Evolutionary conservation across 2,113 vertebrate genomes (phyloP).

Genomic region (Halcyon senegalensis): DNA sequence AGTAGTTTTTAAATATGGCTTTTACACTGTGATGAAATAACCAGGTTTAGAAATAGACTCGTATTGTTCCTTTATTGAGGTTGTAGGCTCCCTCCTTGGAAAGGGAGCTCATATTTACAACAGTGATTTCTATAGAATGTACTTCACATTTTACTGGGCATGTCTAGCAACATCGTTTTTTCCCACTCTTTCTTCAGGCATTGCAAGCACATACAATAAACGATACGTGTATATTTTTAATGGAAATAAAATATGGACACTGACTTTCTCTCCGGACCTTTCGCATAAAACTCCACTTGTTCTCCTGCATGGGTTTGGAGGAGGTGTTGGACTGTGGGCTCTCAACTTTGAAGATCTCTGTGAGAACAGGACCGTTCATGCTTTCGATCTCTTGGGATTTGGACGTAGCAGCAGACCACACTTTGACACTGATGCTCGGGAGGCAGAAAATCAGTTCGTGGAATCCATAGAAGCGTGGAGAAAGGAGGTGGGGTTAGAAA

Average conservation of each 20-base stretch:
- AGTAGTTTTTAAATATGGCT: neutral
- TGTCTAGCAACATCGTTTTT: neutral
- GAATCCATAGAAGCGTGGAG: constrained; percentile 95
- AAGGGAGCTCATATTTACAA: neutral
- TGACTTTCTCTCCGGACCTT: constrained; percentile 75
- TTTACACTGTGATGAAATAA: neutral
- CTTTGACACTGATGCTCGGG: constrained; percentile 83
- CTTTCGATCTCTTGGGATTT: constrained; percentile 92
- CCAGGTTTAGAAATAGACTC: neutral
- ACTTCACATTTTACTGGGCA: neutral
- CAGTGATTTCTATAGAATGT: neutral
- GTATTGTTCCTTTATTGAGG: neutral
- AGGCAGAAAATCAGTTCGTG: constrained; percentile 92
- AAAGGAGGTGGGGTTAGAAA: constrained; percentile 81
- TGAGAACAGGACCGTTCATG: constrained; percentile 84
- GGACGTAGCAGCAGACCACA: constrained; percentile 91
- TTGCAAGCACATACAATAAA: constrained; percentile 81
- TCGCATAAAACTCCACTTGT: constrained; percentile 86
- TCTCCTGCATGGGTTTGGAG: constrained; percentile 94
- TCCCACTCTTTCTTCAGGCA: constrained; percentile 75
- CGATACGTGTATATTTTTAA: constrained; percentile 80
- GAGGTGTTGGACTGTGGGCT: constrained; percentile 93
- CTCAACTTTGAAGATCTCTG: constrained; percentile 91
- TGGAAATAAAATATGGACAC: constrained; percentile 89
- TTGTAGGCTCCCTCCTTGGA: neutral